phyloP scores from a whole-genome alignment of 1,140 invertebrate genomes.

The Drosophila punjabiensis region DNA sequence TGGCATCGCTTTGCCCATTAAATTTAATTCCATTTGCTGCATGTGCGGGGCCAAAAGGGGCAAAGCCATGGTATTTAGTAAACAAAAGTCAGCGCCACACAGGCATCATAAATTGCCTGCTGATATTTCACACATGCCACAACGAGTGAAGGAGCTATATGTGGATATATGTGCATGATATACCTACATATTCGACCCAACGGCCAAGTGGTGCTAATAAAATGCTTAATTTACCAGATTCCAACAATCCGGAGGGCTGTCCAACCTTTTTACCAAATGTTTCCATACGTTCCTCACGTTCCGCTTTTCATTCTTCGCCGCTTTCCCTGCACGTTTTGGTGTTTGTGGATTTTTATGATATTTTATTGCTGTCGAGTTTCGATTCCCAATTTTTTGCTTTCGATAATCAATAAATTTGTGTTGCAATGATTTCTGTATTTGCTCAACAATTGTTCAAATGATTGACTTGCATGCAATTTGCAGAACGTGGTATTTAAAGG shows the following conservation, averaged over 20 bases:
- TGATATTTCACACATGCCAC: constrained; percentile 80
- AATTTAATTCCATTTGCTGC: constrained; percentile 71
- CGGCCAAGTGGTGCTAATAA: constrained; percentile 65
- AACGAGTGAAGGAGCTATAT: constrained; percentile 23
- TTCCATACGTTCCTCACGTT: constrained; percentile 25
- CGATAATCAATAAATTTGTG: constrained; percentile 11
- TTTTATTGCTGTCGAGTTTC: constrained; percentile 48
- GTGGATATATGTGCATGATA: constrained; percentile 9
- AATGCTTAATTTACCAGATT: constrained; percentile 77
- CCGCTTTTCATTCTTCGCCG: neutral
- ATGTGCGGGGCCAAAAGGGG: neutral
- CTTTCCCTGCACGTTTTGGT: constrained; percentile 34
- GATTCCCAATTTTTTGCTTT: constrained; percentile 2
- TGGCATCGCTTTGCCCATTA: constrained; percentile 62
- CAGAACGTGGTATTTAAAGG: neutral
- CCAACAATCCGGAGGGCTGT: constrained; percentile 9
- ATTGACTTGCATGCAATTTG: constrained; percentile 28
- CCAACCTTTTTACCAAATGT: constrained; percentile 41
- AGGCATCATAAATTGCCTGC: constrained; percentile 75
- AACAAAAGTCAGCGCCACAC: constrained; percentile 70
- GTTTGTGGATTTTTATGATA: constrained; percentile 63
- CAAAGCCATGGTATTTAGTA: constrained; percentile 53
- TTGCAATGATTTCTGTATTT: constrained; percentile 12
- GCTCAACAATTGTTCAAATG: constrained; percentile 28
- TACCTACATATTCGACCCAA: constrained; percentile 16